Conservation (phyloP, 2,113 vertebrate genomes). For the Stigmatopora argus region DNA sequence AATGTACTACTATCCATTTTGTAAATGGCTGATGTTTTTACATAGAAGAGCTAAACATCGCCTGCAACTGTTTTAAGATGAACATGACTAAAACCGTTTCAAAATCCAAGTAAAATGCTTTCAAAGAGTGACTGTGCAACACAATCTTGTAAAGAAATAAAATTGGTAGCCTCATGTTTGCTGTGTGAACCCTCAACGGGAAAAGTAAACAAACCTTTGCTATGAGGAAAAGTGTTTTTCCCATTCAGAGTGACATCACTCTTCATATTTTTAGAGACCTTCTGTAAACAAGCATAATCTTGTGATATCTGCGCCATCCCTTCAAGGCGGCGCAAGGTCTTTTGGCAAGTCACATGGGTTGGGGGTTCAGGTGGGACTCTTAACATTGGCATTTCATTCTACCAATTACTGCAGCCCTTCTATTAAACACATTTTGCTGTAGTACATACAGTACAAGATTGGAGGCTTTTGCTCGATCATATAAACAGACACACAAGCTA, state of each 20-base stretch:
- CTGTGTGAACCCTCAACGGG: neutral
- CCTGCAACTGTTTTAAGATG: neutral
- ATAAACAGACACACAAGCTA: slow-evolving; percentile 22
- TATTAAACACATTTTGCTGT: slow-evolving; percentile 42
- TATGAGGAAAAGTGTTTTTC: slow-evolving; percentile 7
- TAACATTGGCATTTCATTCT: slow-evolving; percentile 35
- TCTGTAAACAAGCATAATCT: slow-evolving; percentile 8
- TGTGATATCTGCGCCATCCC: neutral
- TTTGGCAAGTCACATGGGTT: slow-evolving; percentile 39
- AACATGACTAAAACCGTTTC: neutral
- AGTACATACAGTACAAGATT: slow-evolving; percentile 37
- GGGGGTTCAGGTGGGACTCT: slow-evolving; percentile 16
- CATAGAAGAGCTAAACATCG: neutral
- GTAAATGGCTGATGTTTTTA: neutral
- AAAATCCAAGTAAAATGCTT: neutral
- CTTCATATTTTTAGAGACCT: neutral
- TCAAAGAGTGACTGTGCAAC: neutral
- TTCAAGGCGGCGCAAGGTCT: slow-evolving; percentile 30
- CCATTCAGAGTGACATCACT: neutral
- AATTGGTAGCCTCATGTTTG: neutral
- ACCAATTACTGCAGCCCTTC: slow-evolving; percentile 18
- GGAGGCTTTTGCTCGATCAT: slow-evolving; percentile 50
- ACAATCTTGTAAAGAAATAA: neutral
- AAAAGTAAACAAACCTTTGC: slow-evolving; percentile 4
- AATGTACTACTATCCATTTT: too few relatives aligned